Base-by-base conservation (phyloP, 2,888 invertebrate species). In the Muschampia plurimacula region DNA sequence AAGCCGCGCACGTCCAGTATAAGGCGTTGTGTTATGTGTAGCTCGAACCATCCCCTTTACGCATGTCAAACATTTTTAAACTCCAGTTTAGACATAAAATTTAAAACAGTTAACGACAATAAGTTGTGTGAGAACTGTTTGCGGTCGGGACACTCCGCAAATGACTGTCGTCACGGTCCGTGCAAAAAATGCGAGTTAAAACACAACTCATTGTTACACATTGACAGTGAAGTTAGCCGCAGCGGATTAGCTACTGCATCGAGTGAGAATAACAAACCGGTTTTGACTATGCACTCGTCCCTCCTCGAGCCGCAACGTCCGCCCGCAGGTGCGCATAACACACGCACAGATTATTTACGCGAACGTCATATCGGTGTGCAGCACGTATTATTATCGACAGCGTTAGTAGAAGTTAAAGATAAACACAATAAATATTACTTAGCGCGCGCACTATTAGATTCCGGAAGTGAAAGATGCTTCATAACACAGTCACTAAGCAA, bases 401-500 rank as follows among this genome's bases (percentile, higher is more conserved):
- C 55, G 5, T 55, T 55, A 15, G 22, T 55, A n/a, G 55, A 8
- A 55, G 55, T 55, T n/a, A 55, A 22, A 55, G n/a, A 55, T 22
- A 55, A 22, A 15, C 15, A 55, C n/a, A 15, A 55, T 9, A 55
- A 55, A 8, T 55, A 15, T 55, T 15, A 55, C n/a, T 55, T 22
- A 55, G 55, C 55, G 22, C 55, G 55, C 55, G 55, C 55, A 22
- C 22, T 55, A 6, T n/a, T 55, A 15, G 55, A 55, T 55, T 55
- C 55, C 3, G 55, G 55, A 8, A 55, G 76, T 73, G 57, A 76
- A 46, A 66, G 72, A 2, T 74, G 75, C 68, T 66, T 76, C 5
- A 74, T 77, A 41, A 69, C 75, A 0, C 32, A 77, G n/a, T 55
- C 66, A 28, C 66, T 77, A 69, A 71, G 74, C 41, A 55, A 76